A percentile compares a stretch with the other conserved stretches of the same genome.
These are phyloP conservation scores for Trachymyrmex septentrionalis DNA, from an alignment of 1,140 invertebrate species.

Conservation along the genomic window DNA sequence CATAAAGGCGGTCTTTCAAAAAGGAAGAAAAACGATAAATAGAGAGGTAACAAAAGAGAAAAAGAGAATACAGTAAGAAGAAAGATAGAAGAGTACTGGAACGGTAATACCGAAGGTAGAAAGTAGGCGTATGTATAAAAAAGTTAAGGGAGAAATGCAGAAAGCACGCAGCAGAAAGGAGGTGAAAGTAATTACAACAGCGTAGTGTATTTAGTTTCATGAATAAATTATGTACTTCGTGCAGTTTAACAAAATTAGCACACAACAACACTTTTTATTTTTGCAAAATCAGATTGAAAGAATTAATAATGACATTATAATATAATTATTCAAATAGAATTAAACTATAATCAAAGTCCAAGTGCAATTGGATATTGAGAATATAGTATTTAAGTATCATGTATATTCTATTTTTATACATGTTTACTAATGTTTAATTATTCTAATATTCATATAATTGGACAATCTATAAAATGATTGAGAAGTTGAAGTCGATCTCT, in stretches of 20 bases:
- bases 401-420: neutral
- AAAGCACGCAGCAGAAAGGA: constrained; percentile 3
- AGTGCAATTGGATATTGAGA: constrained; percentile 11
- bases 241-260: constrained; percentile 50
- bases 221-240: constrained; percentile 47
- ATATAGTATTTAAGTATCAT: neutral
- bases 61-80: neutral
- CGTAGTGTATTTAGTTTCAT: constrained; percentile 35
- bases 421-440: constrained; percentile 2
- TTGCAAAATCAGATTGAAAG: constrained; percentile 33
- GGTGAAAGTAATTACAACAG: constrained; percentile 42
- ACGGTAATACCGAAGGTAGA: neutral
- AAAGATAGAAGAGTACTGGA: neutral
- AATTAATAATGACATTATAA: constrained; percentile 4
- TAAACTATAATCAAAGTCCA: neutral
- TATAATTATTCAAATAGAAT: constrained; percentile 24
- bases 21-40: neutral
- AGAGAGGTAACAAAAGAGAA: constrained; percentile 22
- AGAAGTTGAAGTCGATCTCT: neutral
- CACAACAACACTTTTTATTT: constrained; percentile 23
- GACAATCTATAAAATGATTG: neutral
- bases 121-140: neutral
- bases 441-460: constrained; percentile 8
- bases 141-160: neutral
- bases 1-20: neutral